phyloP scores from a whole-genome alignment of 2,797 vertebrate genomes.

The Trachops cirrhosus region DNA sequence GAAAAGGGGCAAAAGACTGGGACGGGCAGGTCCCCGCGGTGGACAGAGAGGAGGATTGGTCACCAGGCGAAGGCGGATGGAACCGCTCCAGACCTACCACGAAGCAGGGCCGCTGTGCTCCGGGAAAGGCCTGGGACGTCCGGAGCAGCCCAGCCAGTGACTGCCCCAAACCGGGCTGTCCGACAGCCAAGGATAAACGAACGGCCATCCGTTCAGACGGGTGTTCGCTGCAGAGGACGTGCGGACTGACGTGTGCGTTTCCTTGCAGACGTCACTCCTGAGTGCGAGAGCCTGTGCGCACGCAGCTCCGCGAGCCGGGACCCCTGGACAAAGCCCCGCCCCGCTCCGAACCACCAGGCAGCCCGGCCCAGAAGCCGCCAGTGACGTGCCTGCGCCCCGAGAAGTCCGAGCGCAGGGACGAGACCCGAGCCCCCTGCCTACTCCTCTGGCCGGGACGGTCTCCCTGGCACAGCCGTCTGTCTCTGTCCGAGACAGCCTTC shows the following conservation, averaged over 20 bases:
- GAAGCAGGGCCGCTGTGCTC: too few species aligned
- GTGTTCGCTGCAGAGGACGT: not conserved
- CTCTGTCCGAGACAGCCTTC: not conserved
- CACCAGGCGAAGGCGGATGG: too few species aligned
- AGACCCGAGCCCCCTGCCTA: not conserved
- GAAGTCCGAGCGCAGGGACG: not conserved
- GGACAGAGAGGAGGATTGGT: too few species aligned
- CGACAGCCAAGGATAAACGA: not conserved
- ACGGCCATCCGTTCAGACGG: not conserved
- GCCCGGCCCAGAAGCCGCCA: not conserved
- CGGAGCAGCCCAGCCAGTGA: not conserved
- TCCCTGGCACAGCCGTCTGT: not conserved
- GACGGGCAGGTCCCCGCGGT: too few species aligned
- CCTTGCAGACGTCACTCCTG: not conserved
- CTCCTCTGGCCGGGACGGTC: not conserved
- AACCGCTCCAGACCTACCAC: not conserved
- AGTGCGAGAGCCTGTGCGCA: not conserved
- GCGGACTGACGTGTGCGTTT: not conserved
- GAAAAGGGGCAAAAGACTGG: not conserved
- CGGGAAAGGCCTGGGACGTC: accelerated
- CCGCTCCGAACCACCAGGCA: not conserved
- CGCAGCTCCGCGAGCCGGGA: not conserved
- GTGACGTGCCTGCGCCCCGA: not conserved
- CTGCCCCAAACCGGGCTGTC: not conserved
- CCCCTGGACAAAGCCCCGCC: not conserved